Base-by-base conservation (phyloP, 2,113 vertebrate species). In the Corapipo altera region DNA sequence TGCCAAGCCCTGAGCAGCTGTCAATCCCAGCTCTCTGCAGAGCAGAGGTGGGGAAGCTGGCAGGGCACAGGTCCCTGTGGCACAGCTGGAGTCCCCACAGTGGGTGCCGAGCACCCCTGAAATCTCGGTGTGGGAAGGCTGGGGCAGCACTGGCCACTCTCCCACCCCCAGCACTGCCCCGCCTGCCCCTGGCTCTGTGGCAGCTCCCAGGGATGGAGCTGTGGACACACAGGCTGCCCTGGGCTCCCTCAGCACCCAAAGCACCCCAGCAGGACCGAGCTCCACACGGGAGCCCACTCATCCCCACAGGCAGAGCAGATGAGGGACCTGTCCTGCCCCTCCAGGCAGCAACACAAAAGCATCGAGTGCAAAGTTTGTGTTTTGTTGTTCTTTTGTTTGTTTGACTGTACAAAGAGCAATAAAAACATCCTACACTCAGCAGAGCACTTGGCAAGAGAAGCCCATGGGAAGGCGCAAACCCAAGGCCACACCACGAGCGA, bases 381-480 rank as follows among this genome's bases (percentile, higher is more conserved):
- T 90, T 91, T 48, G 73, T 91, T 44, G 87, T 91, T 80, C 72
- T 93, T 89, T 86, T 76, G 78, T 91, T 91, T 54, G 76, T 92
- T 91, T 33, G 65, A 73, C 89, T 37, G 76, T 91, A 91, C 95
- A 94, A 95, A 96, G 89, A 97, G 84, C 94, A 54, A 46, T 88
- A 92, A 93, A 94, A 97, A 95, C 93, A 81, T 95, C 92, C 96
- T 44, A 12, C 59, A 4, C 28, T 55, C 58, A 24, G 93, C 86
- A 43, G 74, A 67, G 72, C 0, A 61, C 8, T 26, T 3, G 67
- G 92, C 95, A 19, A 18, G 82, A 44, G 49, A 11, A 91, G 41
- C 32, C 48, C 55, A 2, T 4, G 23, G 21, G 82, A 49, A 88
- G 93, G 88, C 66, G 57, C 96, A 39, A 23, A 7, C 28, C 82